Evolutionary conservation across 2,797 vertebrate species (phyloP).

Genomic region (Argentina silus): DNA sequence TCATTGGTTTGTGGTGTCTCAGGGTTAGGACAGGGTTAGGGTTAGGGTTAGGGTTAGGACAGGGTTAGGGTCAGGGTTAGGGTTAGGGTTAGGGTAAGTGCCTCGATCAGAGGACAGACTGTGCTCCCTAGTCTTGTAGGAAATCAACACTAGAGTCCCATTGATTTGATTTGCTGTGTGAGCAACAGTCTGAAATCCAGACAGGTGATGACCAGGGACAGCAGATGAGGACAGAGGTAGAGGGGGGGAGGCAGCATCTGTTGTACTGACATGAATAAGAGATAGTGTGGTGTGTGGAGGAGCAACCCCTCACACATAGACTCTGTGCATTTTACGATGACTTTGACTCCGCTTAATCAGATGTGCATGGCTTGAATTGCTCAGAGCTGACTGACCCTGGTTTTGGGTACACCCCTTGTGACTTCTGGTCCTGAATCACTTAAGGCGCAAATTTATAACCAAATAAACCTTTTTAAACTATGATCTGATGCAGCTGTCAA

Average conservation of each 20-base stretch:
- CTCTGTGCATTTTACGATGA: neutral
- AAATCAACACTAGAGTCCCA: neutral
- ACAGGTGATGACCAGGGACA: neutral
- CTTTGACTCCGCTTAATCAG: slow-evolving; percentile 5
- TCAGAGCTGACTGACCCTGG: neutral
- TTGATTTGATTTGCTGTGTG: neutral
- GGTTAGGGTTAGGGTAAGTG: neutral
- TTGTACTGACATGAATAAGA: neutral
- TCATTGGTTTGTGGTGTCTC: neutral
- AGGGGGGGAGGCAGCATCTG: neutral
- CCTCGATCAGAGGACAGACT: neutral
- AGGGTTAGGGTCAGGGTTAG: neutral
- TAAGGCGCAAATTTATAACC: slow-evolving; percentile 6
- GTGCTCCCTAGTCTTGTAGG: neutral
- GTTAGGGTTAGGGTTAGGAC: neutral
- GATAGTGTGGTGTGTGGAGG: neutral
- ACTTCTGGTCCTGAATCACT: slow-evolving; percentile 9
- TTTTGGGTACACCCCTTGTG: slow-evolving; percentile 8
- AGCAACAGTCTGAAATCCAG: neutral
- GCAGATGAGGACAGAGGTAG: neutral
- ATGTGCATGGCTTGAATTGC: neutral
- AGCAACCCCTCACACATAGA: neutral
- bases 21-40: neutral
- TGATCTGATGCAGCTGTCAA: slow-evolving; percentile 7
- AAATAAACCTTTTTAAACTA: slow-evolving; percentile 13